Conservation (phyloP, 2,797 vertebrate genomes). For the Rhadinocentrus ornatus region DNA sequence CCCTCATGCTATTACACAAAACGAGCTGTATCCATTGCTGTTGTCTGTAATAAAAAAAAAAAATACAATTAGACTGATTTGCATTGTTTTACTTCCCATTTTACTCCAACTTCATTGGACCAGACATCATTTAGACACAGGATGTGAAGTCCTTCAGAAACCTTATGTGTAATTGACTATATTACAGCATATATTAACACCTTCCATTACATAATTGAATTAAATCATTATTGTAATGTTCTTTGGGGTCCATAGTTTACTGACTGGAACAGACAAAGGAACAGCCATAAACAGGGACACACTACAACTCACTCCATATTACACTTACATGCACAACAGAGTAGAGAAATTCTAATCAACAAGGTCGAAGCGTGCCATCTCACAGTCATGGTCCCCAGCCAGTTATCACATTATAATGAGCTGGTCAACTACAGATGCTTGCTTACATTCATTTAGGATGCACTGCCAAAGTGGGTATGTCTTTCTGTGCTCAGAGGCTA, state of each 20-base stretch:
- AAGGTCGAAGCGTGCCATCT: slow-evolving; percentile 63
- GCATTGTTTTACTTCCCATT: background rate
- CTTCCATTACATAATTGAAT: slow-evolving; percentile 39
- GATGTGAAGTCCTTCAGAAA: slow-evolving; percentile 7
- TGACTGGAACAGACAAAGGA: slow-evolving; percentile 40
- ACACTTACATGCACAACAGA: slow-evolving; percentile 10
- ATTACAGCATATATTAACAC: slow-evolving; percentile 19
- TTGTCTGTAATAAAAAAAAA: background rate
- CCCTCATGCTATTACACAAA: background rate
- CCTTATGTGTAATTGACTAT: slow-evolving; percentile 31
- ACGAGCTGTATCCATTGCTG: background rate
- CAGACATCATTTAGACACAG: slow-evolving; percentile 1
- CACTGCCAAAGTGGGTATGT: slow-evolving; percentile 16
- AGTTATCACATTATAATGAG: slow-evolving; percentile 78
- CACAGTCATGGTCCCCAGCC: slow-evolving; percentile 66
- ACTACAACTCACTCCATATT: slow-evolving; percentile 12
- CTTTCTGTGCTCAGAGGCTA: slow-evolving; percentile 20
- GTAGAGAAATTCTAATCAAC: slow-evolving; percentile 68
- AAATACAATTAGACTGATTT: too few relatives aligned
- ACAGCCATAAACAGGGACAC: slow-evolving; percentile 18
- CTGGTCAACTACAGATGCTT: slow-evolving; percentile 67
- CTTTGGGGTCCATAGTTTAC: slow-evolving; percentile 48
- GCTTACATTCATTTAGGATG: slow-evolving; percentile 64
- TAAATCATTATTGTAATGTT: slow-evolving; percentile 48
- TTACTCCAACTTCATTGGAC: background rate